phyloP scores from a whole-genome alignment of 2,888 invertebrate genomes.

The Craniophora ligustri region DNA sequence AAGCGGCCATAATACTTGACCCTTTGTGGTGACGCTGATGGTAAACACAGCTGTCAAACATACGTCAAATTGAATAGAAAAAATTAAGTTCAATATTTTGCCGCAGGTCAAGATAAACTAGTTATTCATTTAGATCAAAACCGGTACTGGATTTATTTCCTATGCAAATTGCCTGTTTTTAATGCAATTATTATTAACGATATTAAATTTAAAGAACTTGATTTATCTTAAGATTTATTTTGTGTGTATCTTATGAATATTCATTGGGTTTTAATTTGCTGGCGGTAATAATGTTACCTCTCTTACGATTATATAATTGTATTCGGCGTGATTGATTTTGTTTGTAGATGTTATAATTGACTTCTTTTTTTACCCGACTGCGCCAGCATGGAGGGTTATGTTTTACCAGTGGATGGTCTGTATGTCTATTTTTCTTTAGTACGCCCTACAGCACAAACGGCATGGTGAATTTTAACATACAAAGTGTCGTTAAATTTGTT shows the following conservation, averaged over 20 bases:
- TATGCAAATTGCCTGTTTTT: slow-evolving; percentile 49
- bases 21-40: not conserved
- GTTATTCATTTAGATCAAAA: slow-evolving; percentile 7
- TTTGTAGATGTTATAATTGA: no score
- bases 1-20: not conserved
- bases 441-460: no score
- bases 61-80: not conserved
- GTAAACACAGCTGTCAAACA: not conserved
- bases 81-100: not conserved
- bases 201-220: slow-evolving; percentile 41
- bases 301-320: slow-evolving; percentile 12
- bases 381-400: no score
- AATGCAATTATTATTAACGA: slow-evolving; percentile 55
- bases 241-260: slow-evolving; percentile 43
- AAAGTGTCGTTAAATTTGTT: no score
- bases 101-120: not conserved
- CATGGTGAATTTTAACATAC: no score
- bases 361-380: no score
- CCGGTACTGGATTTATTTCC: slow-evolving; percentile 45
- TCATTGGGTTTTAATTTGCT: slow-evolving; percentile 40
- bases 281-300: slow-evolving; percentile 3
- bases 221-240: slow-evolving; percentile 48
- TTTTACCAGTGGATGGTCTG: no score
- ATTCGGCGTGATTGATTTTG: not conserved
- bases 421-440: no score